Conservation (phyloP, 1,140 invertebrate species). For the Drosophila pachea region DNA sequence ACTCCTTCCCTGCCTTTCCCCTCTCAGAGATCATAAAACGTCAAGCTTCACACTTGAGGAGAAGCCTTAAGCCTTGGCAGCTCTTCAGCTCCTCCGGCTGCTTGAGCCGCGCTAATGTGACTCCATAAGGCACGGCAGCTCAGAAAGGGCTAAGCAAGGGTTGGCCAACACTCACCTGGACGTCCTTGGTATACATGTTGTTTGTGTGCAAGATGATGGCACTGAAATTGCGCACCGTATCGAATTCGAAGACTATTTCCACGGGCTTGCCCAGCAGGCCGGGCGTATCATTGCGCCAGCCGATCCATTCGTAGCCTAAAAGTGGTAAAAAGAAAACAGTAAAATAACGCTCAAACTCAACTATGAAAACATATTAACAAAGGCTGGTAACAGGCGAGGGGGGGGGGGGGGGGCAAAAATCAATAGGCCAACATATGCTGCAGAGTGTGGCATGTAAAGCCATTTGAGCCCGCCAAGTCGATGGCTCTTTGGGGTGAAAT, state of each 20-base stretch:
- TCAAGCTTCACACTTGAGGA: too few species aligned
- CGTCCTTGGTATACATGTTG: conserved; percentile 84
- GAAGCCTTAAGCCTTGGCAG: too few species aligned
- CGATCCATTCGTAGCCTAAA: conserved; percentile 91
- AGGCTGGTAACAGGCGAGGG: background rate
- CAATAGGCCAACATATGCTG: conserved; percentile 60
- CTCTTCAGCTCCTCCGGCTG: background rate
- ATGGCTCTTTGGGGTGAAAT: conserved; percentile 56
- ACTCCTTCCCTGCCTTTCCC: too few species aligned
- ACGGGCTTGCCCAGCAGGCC: conserved; percentile 81
- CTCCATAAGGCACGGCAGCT: background rate
- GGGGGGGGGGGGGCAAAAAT: conserved; percentile 32
- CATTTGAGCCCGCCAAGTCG: conserved; percentile 61
- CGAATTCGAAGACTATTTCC: conserved; percentile 90
- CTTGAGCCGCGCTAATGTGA: background rate
- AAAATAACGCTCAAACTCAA: conserved; percentile 29
- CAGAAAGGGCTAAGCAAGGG: background rate
- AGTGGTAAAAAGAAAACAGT: conserved; percentile 53
- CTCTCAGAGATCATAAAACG: too few species aligned
- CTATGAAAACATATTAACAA: conserved; percentile 40
- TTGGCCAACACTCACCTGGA: conserved; percentile 82
- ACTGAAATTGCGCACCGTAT: conserved; percentile 87
- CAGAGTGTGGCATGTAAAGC: conserved; percentile 69
- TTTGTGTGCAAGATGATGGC: conserved; percentile 87
- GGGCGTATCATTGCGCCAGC: conserved; percentile 88